Conservation (phyloP, 2,888 invertebrate species). For the Malachius bipustulatus region DNA sequence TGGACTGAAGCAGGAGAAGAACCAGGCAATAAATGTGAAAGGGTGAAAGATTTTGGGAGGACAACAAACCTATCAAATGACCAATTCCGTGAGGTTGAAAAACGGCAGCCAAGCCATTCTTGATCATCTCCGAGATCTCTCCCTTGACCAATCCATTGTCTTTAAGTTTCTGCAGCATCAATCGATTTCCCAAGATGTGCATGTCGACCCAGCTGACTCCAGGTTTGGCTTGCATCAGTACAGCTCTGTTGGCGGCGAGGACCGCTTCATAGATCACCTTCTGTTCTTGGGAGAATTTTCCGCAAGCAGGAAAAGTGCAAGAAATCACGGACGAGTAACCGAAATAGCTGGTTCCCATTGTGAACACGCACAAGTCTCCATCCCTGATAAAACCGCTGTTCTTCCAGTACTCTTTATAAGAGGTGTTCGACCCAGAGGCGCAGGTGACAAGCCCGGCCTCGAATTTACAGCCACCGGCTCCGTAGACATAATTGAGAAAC, state of each 20-base stretch:
- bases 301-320: constrained; percentile 5
- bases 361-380: neutral
- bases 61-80: constrained; percentile 5
- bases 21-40: too few species aligned
- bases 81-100: constrained; percentile 6
- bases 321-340: constrained; percentile 3
- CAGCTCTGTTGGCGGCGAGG: neutral
- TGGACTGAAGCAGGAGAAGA: too few species aligned
- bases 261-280: constrained; percentile 5
- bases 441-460: neutral
- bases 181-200: constrained; percentile 2
- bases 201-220: neutral
- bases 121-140: constrained; percentile 2
- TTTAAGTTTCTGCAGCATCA: neutral
- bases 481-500: constrained; percentile 1
- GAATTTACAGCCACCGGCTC: constrained; percentile 2
- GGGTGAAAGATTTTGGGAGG: too few species aligned
- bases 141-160: neutral
- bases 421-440: neutral
- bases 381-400: neutral
- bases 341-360: neutral
- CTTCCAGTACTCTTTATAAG: neutral
- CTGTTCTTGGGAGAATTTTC: constrained; percentile 3
- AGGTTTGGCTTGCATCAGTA: neutral
- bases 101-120: neutral